phyloP scores from a whole-genome alignment of 2,113 vertebrate genomes.

The Rhineura floridana region DNA sequence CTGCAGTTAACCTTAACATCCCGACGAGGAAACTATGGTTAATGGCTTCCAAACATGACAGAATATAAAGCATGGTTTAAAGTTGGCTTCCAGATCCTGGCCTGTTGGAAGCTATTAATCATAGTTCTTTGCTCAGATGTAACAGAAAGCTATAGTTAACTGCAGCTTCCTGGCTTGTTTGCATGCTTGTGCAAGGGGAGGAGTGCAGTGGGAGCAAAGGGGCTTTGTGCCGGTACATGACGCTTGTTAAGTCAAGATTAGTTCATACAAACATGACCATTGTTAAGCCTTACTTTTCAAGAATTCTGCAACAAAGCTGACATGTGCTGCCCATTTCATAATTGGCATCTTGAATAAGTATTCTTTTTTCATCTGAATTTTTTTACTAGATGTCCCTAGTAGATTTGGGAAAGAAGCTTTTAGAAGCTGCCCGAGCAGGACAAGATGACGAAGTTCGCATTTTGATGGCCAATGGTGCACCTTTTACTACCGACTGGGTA shows the following conservation, averaged over 20 bases:
- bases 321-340: not conserved
- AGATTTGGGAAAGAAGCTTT: slow-evolving; percentile 89
- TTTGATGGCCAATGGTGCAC: slow-evolving; percentile 92
- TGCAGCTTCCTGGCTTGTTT: too few species aligned
- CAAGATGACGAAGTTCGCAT: slow-evolving; percentile 91
- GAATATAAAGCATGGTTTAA: too few species aligned
- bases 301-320: not conserved
- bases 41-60: too few species aligned
- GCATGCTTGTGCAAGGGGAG: too few species aligned
- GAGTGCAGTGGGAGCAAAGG: too few species aligned
- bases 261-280: not conserved
- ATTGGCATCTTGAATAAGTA: not conserved
- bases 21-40: too few species aligned
- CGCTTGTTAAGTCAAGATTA: not conserved
- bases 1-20: too few species aligned
- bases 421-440: slow-evolving; percentile 88
- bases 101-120: too few species aligned
- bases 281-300: not conserved
- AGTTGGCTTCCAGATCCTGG: too few species aligned
- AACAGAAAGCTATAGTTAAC: too few species aligned
- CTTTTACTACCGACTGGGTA: slow-evolving; percentile 92
- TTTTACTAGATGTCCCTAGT: slow-evolving; percentile 85
- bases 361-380: slow-evolving; percentile 34
- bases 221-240: not conserved
- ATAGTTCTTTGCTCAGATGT: too few species aligned